Conservation (phyloP, 2,888 invertebrate genomes). For the Ichneumoninae sp. region DNA sequence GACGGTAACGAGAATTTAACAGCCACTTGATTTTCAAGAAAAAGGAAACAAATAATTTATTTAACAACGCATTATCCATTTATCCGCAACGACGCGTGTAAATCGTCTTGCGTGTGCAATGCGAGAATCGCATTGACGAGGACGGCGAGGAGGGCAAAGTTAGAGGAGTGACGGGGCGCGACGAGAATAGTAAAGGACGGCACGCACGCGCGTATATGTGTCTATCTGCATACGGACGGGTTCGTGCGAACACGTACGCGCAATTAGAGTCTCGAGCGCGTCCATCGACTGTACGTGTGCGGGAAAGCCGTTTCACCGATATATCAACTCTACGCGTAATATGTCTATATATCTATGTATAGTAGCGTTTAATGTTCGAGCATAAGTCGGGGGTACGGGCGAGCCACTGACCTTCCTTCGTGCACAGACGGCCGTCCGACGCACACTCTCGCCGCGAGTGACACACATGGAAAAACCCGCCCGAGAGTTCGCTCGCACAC, state of each 20-base stretch:
- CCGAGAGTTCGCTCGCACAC: conserved; percentile 8
- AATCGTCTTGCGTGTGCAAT: conserved; percentile 6
- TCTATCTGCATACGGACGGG: conserved; percentile 20
- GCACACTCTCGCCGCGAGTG: conserved; percentile 54
- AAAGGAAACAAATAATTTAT: not conserved
- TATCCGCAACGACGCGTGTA: conserved; percentile 15
- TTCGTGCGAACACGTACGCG: conserved; percentile 52
- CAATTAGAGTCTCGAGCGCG: conserved; percentile 51
- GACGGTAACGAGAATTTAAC: conserved; percentile 9
- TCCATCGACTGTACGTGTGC: conserved; percentile 26
- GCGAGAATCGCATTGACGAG: conserved; percentile 16
- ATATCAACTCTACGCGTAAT: conserved; percentile 11
- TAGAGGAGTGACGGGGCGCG: conserved; percentile 22
- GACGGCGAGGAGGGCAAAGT: conserved; percentile 7
- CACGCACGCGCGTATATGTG: not conserved
- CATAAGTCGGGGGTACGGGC: conserved; percentile 53
- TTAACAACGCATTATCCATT: conserved; percentile 4
- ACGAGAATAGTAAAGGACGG: conserved; percentile 22
- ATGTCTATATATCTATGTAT: conserved; percentile 36
- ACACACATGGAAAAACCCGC: conserved; percentile 53
- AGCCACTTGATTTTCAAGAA: not conserved
- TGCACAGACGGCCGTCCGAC: conserved; percentile 55
- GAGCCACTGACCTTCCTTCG: conserved; percentile 70
- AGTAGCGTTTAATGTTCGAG: conserved; percentile 53
- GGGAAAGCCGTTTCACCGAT: conserved; percentile 43